phyloP scores from a whole-genome alignment of 2,113 vertebrate genomes.

The Microtus oregoni region DNA sequence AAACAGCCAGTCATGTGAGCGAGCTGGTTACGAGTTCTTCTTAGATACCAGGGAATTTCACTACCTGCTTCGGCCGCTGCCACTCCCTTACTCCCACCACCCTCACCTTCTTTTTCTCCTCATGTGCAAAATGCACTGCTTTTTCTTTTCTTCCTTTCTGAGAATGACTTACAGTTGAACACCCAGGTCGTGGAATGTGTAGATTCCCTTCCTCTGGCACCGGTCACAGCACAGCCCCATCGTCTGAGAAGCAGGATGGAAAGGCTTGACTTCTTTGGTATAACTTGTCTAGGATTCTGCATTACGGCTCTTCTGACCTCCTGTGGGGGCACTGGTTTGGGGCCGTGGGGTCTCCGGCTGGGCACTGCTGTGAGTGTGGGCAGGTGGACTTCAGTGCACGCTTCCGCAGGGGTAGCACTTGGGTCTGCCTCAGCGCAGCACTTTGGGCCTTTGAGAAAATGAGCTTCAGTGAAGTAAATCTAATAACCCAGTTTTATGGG shows the following conservation, averaged over 20 bases:
- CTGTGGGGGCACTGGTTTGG: not conserved
- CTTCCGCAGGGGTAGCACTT: not conserved
- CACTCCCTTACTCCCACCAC: not conserved
- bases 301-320: not conserved
- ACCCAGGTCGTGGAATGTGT: constrained; percentile 45
- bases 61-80: not conserved
- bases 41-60: not conserved
- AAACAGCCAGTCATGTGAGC: not conserved
- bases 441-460: constrained; percentile 45
- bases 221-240: not conserved
- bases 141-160: not conserved
- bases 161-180: constrained; percentile 31
- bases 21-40: not conserved
- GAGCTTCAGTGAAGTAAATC: constrained; percentile 65
- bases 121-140: constrained; percentile 40
- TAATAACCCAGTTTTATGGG: not conserved
- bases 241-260: not conserved
- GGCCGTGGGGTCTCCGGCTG: not conserved
- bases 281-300: constrained; percentile 40
- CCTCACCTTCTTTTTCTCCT: not conserved
- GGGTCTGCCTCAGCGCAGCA: not conserved
- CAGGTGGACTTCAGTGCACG: not conserved
- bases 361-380: fast-evolving
- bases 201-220: not conserved
- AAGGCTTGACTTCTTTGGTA: constrained; percentile 73